A percentile compares a stretch with the other conserved stretches of the same genome.
phyloP scores from a whole-genome alignment of 2,113 vertebrate species.

The Hippolais icterina region DNA sequence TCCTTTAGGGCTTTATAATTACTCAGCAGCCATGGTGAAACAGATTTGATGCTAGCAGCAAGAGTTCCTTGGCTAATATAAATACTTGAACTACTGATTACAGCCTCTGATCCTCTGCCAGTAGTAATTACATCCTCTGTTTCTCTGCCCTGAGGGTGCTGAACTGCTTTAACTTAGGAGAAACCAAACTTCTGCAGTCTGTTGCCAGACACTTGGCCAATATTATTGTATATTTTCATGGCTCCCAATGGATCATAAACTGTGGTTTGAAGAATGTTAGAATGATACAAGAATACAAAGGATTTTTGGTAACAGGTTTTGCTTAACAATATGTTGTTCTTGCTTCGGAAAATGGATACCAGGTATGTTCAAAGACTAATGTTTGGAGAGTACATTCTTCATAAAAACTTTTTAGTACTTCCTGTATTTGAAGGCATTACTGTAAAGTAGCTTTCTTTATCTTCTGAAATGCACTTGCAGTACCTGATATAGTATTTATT shows the following conservation, averaged over 20 bases:
- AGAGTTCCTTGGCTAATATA: slow-evolving; percentile 3
- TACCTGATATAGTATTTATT: not conserved
- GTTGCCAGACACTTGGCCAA: not conserved
- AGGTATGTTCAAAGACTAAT: not conserved
- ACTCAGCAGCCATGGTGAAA: not conserved
- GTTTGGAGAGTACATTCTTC: not conserved
- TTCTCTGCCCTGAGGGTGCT: not conserved
- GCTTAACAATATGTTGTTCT: not conserved
- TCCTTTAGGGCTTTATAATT: slow-evolving; percentile 1
- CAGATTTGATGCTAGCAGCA: slow-evolving; percentile 19
- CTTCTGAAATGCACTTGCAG: not conserved
- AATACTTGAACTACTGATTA: not conserved
- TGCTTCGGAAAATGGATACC: not conserved
- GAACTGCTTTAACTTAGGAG: not conserved
- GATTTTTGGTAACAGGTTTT: not conserved
- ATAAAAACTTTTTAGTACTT: not conserved
- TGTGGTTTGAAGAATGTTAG: not conserved
- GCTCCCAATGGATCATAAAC: not conserved
- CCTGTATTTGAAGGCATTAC: not conserved
- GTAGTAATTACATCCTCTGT: not conserved
- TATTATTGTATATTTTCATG: not conserved
- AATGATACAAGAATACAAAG: not conserved
- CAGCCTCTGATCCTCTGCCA: not conserved
- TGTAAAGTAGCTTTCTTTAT: not conserved
- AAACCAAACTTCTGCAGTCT: not conserved